Base-by-base conservation (phyloP, 2,113 vertebrate species). In the Tauraco erythrolophus region DNA sequence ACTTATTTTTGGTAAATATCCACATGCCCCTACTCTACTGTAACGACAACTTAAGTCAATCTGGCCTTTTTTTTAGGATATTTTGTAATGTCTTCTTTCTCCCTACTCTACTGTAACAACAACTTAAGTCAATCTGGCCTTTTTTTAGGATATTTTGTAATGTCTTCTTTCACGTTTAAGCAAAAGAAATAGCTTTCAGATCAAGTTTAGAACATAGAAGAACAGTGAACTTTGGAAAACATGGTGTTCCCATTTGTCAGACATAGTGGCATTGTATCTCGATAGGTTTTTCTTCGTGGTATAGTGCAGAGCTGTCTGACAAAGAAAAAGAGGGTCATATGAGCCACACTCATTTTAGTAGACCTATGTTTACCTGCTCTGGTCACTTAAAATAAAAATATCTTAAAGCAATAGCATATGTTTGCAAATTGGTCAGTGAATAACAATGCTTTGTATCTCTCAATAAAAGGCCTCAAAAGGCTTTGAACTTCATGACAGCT, bases 391-490 rank as follows among this genome's bases (percentile, higher is more conserved):
- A 86, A 85, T 61, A 76, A 88, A 96, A 92, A 71, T 21, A 64
- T 6, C 75, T 83, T 80, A 88, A 91, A 97, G 68, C 46, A 80
- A 58, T 64, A 80, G 2, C 41, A 43, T 61, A 58, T 62, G 41
- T 76, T 89, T 91, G 17, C 45, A 91, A 81, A 94, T 84, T 84
- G 41, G 25, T 61, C 68, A 86, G 28, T 81, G 72, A 92, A 81
- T 70, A 93, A 53, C 53, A 77, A 84, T 24, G 14, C 6, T 78
- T 91, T 74, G 21, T 54, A 51, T 66, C 15, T 58, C 37, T 84
- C 74, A 81, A 33, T 61, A 88, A 91, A 84, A 65, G 19, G 17
- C 51, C 19, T 86, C 39, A 89, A 81, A 92, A 54, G 16, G 23
- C 64, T 91, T 92, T 94, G 69, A 94, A 91, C 28, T 66, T 77